These are phyloP conservation scores for Acanthopleura granulata DNA, from an alignment of 2,888 invertebrate genomes.

Conservation along the genomic window DNA sequence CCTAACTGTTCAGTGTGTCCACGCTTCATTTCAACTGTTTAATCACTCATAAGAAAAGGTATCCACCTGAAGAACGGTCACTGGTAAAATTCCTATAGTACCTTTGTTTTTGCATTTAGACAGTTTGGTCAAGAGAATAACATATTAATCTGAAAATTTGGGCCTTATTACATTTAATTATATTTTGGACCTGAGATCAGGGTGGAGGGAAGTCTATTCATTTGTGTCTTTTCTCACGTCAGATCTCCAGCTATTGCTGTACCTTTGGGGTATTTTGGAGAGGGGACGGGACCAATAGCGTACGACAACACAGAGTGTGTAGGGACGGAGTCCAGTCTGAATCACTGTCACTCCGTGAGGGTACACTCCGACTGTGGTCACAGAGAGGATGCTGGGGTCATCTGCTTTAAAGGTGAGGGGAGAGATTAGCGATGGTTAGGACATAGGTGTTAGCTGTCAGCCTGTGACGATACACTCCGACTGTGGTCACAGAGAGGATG, in stretches of 20 bases:
- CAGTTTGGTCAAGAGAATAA: too few species aligned
- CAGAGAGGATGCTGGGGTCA: neutral
- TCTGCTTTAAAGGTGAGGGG: neutral
- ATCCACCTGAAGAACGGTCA: too few species aligned
- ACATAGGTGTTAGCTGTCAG: neutral
- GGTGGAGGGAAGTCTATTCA: too few species aligned
- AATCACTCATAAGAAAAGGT: too few species aligned
- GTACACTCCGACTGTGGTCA: conserved; percentile 67
- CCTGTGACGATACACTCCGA: neutral
- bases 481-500: neutral
- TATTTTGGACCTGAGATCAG: too few species aligned
- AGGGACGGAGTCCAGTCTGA: conserved; percentile 77
- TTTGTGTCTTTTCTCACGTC: neutral
- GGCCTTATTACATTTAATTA: too few species aligned
- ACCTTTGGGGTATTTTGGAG: conserved; percentile 49
- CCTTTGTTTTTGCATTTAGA: too few species aligned
- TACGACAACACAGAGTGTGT: conserved; percentile 80
- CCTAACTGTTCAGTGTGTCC: too few species aligned
- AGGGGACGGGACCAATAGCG: conserved; percentile 71
- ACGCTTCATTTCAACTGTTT: too few species aligned
- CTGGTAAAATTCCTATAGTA: too few species aligned
- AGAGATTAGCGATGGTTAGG: neutral
- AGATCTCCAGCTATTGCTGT: conserved; percentile 30
- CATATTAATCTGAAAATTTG: too few species aligned
- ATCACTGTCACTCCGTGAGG: conserved; percentile 66